Conservation (phyloP, 2,113 vertebrate genomes). For the Siphamia tubifer region DNA sequence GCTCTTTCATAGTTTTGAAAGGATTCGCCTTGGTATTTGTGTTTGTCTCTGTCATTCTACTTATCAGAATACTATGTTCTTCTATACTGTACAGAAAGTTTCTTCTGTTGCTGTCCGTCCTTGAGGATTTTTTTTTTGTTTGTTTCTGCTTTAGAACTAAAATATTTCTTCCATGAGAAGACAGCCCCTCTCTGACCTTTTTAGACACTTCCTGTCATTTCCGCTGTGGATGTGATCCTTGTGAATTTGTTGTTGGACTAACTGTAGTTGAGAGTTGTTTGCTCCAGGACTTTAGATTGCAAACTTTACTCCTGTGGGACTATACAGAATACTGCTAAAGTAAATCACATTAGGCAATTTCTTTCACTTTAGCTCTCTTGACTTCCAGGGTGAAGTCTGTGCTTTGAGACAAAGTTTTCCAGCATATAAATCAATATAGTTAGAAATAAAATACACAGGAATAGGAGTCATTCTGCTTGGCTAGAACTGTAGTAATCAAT, state of each 20-base stretch:
- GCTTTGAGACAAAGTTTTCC: not conserved
- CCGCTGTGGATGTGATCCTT: not conserved
- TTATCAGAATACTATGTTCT: not conserved
- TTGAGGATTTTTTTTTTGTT: not conserved
- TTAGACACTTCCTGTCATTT: conserved; percentile 14
- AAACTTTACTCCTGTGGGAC: conserved; percentile 17
- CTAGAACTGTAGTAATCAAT: not conserved
- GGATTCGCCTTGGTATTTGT: not conserved
- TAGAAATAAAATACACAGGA: not conserved
- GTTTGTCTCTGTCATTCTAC: not conserved
- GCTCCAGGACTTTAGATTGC: conserved; percentile 1
- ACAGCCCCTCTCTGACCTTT: conserved; percentile 15
- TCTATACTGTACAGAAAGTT: not conserved
- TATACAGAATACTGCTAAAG: conserved; percentile 6
- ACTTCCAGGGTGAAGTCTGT: not conserved
- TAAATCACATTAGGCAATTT: conserved; percentile 21
- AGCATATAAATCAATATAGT: not conserved
- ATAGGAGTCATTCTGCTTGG: not conserved
- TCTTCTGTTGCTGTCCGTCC: not conserved
- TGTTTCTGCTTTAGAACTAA: conserved; percentile 11
- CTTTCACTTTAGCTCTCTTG: not conserved
- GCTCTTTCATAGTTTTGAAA: not conserved
- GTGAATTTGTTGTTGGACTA: conserved; percentile 16
- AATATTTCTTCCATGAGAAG: conserved; percentile 46
- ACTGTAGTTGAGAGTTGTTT: conserved; percentile 14